phyloP scores from a whole-genome alignment of 2,113 vertebrate species.

The Anarhynchus alexandrinus region DNA sequence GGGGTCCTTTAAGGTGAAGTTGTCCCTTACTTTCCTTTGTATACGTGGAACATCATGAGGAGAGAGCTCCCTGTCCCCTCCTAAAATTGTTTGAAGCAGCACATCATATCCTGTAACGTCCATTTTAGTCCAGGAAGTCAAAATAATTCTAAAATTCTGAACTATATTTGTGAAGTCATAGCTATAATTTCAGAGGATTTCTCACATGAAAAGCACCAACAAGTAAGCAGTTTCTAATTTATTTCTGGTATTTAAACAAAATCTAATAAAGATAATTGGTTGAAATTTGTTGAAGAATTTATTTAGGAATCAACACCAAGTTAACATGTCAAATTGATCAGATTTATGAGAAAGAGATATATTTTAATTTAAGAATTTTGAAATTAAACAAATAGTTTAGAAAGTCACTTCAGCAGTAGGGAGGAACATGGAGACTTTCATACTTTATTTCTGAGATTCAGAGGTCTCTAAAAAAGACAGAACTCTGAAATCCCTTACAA shows the following conservation, averaged over 20 bases:
- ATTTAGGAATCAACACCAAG: not conserved
- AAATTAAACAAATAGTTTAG: not conserved
- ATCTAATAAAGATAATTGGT: slow-evolving; percentile 8
- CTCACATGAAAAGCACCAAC: not conserved
- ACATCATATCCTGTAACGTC: not conserved
- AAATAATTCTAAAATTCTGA: not conserved
- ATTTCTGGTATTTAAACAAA: not conserved
- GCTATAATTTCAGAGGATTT: not conserved
- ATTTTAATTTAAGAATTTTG: not conserved
- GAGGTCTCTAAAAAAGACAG: not conserved
- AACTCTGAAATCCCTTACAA: not conserved
- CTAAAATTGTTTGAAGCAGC: not conserved
- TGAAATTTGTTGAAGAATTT: slow-evolving; percentile 37
- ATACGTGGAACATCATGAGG: not conserved
- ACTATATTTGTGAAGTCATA: not conserved
- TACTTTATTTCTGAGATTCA: not conserved
- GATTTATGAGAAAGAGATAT: not conserved
- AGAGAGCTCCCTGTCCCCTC: not conserved
- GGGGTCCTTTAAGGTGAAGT: not conserved
- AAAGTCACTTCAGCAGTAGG: not conserved
- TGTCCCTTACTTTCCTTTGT: not conserved
- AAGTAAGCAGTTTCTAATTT: not conserved
- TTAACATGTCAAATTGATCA: not conserved
- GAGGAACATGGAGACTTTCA: not conserved
- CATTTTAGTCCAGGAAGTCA: not conserved